Evolutionary conservation across 1,140 invertebrate genomes (phyloP), one percentile per base, ranked within the genome.

Genomic region (Panagrolaimus sp.): DNA sequence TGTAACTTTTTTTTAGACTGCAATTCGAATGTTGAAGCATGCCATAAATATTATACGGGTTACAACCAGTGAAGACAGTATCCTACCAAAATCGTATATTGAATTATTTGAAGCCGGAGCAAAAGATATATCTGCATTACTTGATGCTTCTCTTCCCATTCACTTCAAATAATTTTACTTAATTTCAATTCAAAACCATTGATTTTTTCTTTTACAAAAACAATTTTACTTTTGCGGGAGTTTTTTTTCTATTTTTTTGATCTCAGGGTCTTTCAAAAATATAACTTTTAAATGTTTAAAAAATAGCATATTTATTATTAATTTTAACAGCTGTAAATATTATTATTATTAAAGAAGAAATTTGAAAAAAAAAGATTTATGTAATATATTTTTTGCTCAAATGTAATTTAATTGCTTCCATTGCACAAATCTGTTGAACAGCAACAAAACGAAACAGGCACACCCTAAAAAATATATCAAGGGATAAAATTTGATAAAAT

Each of bases 361-460:
- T 21, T 21, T 9, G 7, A 8, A 24, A 52, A 10, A 26, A 4
- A 48, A 48, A 4, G 47, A n/a, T 4, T 48, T 48, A 58, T 26
- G 14, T 58, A 58, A 58, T 52, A 24, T 52, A 52, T 15, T 14
- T 10, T 10, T 3, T 15, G 47, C 9, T 4, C 2, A 48, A 48
- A n/a, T 4, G 5, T 24, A 48, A 4, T 10, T 48, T 15, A 24
- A 48, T 71, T 70, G 15, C 55, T 21, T 26, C 32, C 66, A 52
- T 73, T 73, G 47, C 72, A 73, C 12, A 73, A 63, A 43, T 73
- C 72, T 15, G 65, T 58, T 46, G 14, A 48, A 62, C 72, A 73
- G 44, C 72, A 73, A 65, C 70, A 73, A 63, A 73, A 73, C 26
- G 71, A 73, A 21, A 73, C 71, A 17, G 70, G 71, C 28, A 72